These are phyloP conservation scores for Drosophila simulans DNA, from an alignment of 1,140 invertebrate species.

Conservation along the genomic window DNA sequence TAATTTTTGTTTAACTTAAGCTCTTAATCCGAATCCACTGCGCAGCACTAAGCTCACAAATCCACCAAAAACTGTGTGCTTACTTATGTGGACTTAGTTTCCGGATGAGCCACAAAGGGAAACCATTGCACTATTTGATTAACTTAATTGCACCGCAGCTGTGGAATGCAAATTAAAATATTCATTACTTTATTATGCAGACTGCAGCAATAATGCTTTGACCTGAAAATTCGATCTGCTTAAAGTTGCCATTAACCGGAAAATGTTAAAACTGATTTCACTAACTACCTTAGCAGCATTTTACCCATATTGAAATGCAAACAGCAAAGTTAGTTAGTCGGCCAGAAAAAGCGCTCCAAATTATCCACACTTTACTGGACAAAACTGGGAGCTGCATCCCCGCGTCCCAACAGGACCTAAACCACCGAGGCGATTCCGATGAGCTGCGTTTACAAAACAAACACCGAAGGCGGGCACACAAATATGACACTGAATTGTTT, in stretches of 20 bases:
- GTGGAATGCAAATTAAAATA: not conserved
- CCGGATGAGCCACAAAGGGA: not conserved
- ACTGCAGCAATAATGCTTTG: not conserved
- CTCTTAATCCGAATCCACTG: slow-evolving; percentile 34
- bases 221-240: not conserved
- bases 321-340: slow-evolving; percentile 30
- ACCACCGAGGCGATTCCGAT: slow-evolving; percentile 13
- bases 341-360: slow-evolving; percentile 57
- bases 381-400: slow-evolving; percentile 7
- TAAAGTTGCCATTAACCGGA: not conserved
- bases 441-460: slow-evolving; percentile 58
- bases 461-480: slow-evolving; percentile 55
- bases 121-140: not conserved
- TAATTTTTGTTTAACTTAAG: slow-evolving; percentile 21
- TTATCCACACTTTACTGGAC: slow-evolving; percentile 58
- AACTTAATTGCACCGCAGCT: not conserved
- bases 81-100: slow-evolving; percentile 8
- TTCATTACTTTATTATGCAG: not conserved
- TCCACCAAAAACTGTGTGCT: slow-evolving; percentile 18
- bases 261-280: slow-evolving; percentile 6
- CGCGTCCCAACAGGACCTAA: not conserved
- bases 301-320: slow-evolving; percentile 49
- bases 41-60: slow-evolving; percentile 11
- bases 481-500: slow-evolving; percentile 80
- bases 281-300: not conserved